Evolutionary conservation across 2,888 invertebrate genomes (phyloP).

Genomic region (Drosophila hamatofila): DNA sequence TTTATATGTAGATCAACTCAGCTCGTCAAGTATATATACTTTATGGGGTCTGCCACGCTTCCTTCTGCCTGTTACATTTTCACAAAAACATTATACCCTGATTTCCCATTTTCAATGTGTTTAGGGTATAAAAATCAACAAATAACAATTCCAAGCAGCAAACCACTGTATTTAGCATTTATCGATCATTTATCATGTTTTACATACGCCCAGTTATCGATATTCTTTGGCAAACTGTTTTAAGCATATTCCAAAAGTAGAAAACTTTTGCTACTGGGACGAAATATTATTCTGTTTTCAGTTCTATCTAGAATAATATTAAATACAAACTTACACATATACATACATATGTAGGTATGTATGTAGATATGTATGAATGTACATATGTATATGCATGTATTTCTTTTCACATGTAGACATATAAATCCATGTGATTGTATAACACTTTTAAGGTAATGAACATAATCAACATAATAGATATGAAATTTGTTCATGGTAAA

Average conservation of each 20-base stretch:
- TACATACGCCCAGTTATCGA: neutral
- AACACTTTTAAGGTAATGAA: slow-evolving; percentile 11
- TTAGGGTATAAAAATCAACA: too few species aligned
- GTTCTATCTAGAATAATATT: neutral
- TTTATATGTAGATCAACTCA: too few species aligned
- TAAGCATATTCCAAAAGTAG: neutral
- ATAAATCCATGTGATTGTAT: slow-evolving; percentile 1
- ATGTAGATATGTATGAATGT: neutral
- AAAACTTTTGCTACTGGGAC: neutral
- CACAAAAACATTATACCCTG: too few species aligned
- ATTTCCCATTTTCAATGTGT: too few species aligned
- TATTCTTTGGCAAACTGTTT: neutral
- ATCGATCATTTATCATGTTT: neutral
- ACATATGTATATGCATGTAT: too few species aligned
- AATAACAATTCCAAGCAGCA: neutral
- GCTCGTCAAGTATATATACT: too few species aligned
- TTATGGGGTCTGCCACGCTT: too few species aligned
- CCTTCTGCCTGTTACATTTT: too few species aligned
- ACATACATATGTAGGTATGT: neutral
- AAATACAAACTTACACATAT: too few species aligned
- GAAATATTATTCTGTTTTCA: neutral
- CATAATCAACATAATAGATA: slow-evolving; percentile 36
- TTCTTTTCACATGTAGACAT: neutral
- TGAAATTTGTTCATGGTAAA: slow-evolving; percentile 29
- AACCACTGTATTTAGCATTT: neutral